Evolutionary conservation across 37 sponge, comb jelly and placozoan genomes (phyloP).

Genomic region (Spongilla lacustris): DNA sequence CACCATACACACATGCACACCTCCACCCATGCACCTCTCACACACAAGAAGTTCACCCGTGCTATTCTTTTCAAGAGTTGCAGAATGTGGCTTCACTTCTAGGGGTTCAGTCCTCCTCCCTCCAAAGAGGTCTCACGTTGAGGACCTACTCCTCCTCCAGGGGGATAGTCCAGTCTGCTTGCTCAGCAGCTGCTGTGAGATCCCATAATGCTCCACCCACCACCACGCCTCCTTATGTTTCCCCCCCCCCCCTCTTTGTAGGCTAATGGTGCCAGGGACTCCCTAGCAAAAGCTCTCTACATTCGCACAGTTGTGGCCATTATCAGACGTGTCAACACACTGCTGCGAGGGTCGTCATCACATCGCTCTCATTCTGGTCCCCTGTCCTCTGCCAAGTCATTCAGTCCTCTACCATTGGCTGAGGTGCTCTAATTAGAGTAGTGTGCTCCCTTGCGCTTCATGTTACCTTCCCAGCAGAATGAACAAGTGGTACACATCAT

Average conservation of each 20-base stretch:
- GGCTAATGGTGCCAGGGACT: conserved; percentile 88
- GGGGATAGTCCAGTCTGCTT: conserved; percentile 59
- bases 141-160: conserved; percentile 67
- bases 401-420: too few species aligned
- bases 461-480: not conserved
- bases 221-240: not conserved
- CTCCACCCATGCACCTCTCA: not conserved
- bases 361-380: conserved; percentile 2
- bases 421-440: too few species aligned
- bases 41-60: not conserved
- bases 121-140: conserved; percentile 74
- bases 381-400: not conserved
- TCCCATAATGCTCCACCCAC: not conserved
- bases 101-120: conserved; percentile 43
- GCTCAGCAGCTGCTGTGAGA: conserved; percentile 85
- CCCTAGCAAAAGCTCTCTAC: conserved; percentile 86
- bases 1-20: not conserved
- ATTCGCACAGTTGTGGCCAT: conserved; percentile 82
- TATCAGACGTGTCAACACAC: conserved; percentile 80
- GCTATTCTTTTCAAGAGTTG: conserved; percentile 36
- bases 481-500: conserved; percentile 28
- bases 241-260: conserved; percentile 28
- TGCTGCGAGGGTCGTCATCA: conserved; percentile 52
- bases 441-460: too few species aligned
- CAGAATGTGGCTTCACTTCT: conserved; percentile 51